phyloP scores from a whole-genome alignment of 1,140 invertebrate species.

The Bombus affinis region DNA sequence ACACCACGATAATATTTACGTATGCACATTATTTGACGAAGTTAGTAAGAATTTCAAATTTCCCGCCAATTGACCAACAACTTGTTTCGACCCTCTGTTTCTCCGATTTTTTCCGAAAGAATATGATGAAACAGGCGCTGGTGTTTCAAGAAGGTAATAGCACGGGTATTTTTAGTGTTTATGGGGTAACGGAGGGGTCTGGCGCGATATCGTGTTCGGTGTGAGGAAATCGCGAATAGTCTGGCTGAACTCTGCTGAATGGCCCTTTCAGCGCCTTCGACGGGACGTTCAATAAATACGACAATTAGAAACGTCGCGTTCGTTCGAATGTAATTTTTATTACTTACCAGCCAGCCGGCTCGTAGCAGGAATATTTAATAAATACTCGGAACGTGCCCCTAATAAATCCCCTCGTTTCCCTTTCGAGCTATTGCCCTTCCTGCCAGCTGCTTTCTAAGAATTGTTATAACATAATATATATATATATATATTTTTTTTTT shows the following conservation, averaged over 20 bases:
- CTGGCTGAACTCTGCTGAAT: not conserved
- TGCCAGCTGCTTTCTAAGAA: constrained; percentile 8
- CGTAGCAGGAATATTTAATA: constrained; percentile 22
- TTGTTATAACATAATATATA: not conserved
- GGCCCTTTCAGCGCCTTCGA: constrained; percentile 16
- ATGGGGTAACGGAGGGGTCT: not conserved
- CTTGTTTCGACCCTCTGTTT: not conserved
- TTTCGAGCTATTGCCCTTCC: not conserved
- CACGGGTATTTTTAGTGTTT: constrained; percentile 1
- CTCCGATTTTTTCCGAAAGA: not conserved
- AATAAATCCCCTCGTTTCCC: constrained; percentile 7
- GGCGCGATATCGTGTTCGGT: not conserved
- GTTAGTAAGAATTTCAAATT: not conserved
- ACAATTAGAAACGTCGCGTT: constrained; percentile 39
- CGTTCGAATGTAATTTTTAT: constrained; percentile 27
- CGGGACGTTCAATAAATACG: constrained; percentile 26
- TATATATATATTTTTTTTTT: not conserved
- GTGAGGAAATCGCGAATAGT: constrained; percentile 8
- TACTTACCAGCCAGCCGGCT: no score
- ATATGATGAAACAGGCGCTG: not conserved
- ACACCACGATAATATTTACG: no score
- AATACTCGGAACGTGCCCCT: constrained; percentile 19
- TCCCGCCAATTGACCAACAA: not conserved
- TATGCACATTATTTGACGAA: no score
- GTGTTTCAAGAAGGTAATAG: constrained; percentile 3